Base-by-base conservation (phyloP, 2,113 vertebrate genomes). In the Carollia perspicillata region DNA sequence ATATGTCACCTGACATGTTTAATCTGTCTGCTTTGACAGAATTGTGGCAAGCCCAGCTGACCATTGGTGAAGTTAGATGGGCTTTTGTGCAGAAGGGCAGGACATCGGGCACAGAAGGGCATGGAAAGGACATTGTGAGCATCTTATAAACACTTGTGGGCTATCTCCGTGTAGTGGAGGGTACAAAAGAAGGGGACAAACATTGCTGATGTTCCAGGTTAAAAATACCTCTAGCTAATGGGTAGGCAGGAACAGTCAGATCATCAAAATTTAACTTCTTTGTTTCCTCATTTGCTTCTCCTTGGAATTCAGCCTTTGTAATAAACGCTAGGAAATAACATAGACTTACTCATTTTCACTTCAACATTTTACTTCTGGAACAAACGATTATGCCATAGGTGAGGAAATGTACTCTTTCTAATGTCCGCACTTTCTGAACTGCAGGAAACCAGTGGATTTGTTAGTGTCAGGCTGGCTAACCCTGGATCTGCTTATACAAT, bases 21-120 rank as follows among this genome's bases (percentile, higher is more conserved):
- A 63, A 97, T 98, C 98, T 98, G 75, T 98, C 81, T 84, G 2
- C 89, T 96, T 96, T 87, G 94, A 97, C 92, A 40, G 97, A 90
- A 97, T 60, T 89, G 91, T 97, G 95, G 97, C 98, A 89, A 72
- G 44, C 68, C 69, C 91, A 95, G 78, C 75, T 74, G 78, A 93
- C 94, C 13, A 35, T 79, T 89, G 78, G 55, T 68, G 84, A 84
- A 60, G 68, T 75, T 12, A 96, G 90, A 97, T 51, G 72, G 83
- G 81, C 47, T 95, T 96, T 81, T 95, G 93, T 96, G 92, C 92
- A 55, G 85, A 33, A 95, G 80, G 86, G 68, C 94, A 96, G 95
- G 96, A 44, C 55, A n/a, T 37, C 33, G 40, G 35, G 49, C 66
- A 53, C 33, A 40, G 96, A 95, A 71, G 79, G 87, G 55, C 53